Evolutionary conservation across 1,140 invertebrate genomes (phyloP), one percentile per base, ranked within the genome.

Genomic region (Dryas iulia): DNA sequence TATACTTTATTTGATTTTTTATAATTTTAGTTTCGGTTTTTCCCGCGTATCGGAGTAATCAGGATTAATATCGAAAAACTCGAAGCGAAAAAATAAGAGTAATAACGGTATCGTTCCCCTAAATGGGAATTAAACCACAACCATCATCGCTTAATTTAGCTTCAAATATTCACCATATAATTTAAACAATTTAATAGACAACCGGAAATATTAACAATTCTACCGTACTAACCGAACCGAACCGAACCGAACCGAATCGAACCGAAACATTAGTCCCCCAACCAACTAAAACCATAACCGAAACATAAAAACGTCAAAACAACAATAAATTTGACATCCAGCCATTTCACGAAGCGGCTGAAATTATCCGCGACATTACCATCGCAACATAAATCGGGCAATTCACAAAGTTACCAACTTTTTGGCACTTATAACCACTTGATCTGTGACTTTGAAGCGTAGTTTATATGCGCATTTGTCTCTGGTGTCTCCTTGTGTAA

Each of bases 331-430:
- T 6, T 31, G 28, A 23, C 31, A 66, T 31, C 30, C 65, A 57
- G 62, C 57, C 63, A 73, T 62, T 57, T 33, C 63, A 11, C 47
- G 26, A 74, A 67, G 71, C 61, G 52, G 31, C 69, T 58, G 61
- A 71, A 68, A 74, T 74, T 74, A 72, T 69, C 62, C 73, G 66
- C 28, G 47, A 66, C 73, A 74, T 74, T 74, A 74, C 60, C 73
- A 74, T 69, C 66, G 69, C 54, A 26, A 58, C 63, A 71, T 71
- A 71, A 74, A 74, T 69, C 66, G 69, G 73, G 24, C 53, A 63
- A 63, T 63, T 61, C 57, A 66, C 66, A 30, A 74, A 74, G 66
- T 74, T 66, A 23, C 57, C 69, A 66, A 74, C 65, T 72, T 74
- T 28, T 64, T 63, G 69, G 66, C 69, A 59, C 23, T 66, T 35